These are phyloP conservation scores for Diadophis punctatus DNA, from an alignment of 2,113 vertebrate genomes.

Conservation along the genomic window DNA sequence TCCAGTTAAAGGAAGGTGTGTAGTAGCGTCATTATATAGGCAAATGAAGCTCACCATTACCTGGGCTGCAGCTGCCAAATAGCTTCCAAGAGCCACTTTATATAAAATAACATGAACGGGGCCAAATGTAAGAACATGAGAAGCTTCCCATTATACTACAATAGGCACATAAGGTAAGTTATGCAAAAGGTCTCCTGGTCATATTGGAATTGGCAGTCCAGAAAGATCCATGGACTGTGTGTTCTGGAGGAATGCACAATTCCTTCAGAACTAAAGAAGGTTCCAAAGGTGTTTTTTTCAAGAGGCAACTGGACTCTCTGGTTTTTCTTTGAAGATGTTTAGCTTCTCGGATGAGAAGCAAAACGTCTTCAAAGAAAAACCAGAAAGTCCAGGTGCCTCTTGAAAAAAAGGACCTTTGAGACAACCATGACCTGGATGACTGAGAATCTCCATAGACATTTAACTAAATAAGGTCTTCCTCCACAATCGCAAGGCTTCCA, in stretches of 20 bases:
- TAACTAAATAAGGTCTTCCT: background rate
- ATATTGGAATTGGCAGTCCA: background rate
- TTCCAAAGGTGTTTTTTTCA: too few species aligned
- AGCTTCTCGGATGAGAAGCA: too few species aligned
- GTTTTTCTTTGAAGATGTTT: too few species aligned
- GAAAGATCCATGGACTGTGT: background rate
- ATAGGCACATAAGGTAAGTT: background rate
- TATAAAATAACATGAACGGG: background rate
- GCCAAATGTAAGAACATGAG: background rate
- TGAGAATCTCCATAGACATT: too few species aligned
- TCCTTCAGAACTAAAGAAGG: background rate
- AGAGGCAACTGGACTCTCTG: too few species aligned
- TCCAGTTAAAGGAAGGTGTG: background rate
- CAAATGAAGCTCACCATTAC: background rate
- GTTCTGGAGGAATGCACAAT: background rate
- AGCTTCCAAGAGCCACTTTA: background rate
- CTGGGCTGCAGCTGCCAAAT: background rate
- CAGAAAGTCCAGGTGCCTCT: too few species aligned
- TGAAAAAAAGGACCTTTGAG: too few species aligned
- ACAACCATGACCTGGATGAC: too few species aligned
- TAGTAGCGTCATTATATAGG: background rate
- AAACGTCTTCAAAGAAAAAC: too few species aligned
- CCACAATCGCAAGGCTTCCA: background rate
- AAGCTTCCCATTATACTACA: background rate
- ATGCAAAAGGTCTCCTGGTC: background rate